Evolutionary conservation across 2,113 vertebrate genomes (phyloP), one percentile per base, ranked within the genome.

Genomic region (Genyomyrus donnyi): DNA sequence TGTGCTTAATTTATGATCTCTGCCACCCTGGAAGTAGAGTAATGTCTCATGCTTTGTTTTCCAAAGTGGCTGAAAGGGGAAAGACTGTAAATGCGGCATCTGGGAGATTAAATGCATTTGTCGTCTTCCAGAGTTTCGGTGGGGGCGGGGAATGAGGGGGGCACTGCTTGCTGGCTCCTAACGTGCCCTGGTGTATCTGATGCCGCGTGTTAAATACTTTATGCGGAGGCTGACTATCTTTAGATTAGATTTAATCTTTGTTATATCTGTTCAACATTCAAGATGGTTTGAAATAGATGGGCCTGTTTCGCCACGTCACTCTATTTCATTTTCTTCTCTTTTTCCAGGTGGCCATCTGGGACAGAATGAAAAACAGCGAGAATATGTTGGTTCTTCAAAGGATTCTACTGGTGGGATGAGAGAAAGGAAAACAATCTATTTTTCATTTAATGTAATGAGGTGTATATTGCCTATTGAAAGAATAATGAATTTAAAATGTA

Each of bases 361-460:
- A 89, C 56, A 50, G 39, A 50, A 52, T 42, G 53, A 66, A 88
- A 62, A 89, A 45, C 74, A 88, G 80, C 31, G 52, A 84, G 85
- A 90, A 89, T 88, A 39, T 27, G 53, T 80, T 80, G 56, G 56
- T 85, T 90, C 88, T 91, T 91, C 90, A 84, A 49, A 92, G 92
- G 91, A 92, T 90, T 90, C 85, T 89, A 90, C 74, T 35, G 50
- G 89, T 77, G 90, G 88, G 90, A 90, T 90, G 91, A 92, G 90
- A 74, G 90, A 87, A 90, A 90, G 52, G 27, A 90, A 91, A 91
- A 90, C 91, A 90, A 90, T 91, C 85, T 89, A 89, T 80, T 89
- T 50, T 52, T 91, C 90, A 92, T 92, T 92, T 91, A 91, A 45
- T 91, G 91, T 93, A 93, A 93, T 92, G 92, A 92, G 93, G 91